Evolutionary conservation across 2,113 vertebrate species (phyloP), one percentile per base, ranked within the genome.

Genomic region (Oryzias curvinotus): DNA sequence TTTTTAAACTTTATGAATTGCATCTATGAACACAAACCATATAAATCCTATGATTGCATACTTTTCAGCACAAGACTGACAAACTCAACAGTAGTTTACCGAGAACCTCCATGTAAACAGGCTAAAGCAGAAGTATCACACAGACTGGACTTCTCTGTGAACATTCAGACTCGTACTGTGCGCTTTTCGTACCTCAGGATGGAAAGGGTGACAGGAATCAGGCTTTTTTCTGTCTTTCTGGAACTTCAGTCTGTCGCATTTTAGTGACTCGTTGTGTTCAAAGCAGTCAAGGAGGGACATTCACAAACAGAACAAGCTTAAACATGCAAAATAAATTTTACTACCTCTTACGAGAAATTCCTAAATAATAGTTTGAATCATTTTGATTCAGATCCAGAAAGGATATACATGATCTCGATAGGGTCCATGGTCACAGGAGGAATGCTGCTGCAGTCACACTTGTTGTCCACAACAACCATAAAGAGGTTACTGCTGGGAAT

Each of bases 401-500:
- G 95, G 97, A 99, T 99, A 99, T 99, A 99, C 82, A 96, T 96
- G 81, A 99, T 97, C 91, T 99, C 96, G 51, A 96, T 94, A 64
- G 96, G 97, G 1, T 95, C 94, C 96, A 99, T 98, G 57, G 95
- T 96, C 56, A 99, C 95, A 7, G 94, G 93, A 56, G 92, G 88
- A 73, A 94, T 16, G 1, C 91, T 92, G 70, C 92, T 94, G 77
- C 97, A 98, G 79, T 93, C 93, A 72, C 97, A 99, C 82, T 96
- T 95, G 49, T 95, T 96, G 76, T 97, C 96, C 73, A 99, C 97
- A 50, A 99, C 97, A 30, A 99, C 96, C 96, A 99, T 98, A 87
- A 99, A 99, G 59, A 99, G 93, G 82, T 98, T 99, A 91, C 96
- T 99, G 91, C 97, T 98, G 69, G 97, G 97, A 79, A 99, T 98